phyloP scores from a whole-genome alignment of 2,888 invertebrate species.

The Ormyrus pomaceus region DNA sequence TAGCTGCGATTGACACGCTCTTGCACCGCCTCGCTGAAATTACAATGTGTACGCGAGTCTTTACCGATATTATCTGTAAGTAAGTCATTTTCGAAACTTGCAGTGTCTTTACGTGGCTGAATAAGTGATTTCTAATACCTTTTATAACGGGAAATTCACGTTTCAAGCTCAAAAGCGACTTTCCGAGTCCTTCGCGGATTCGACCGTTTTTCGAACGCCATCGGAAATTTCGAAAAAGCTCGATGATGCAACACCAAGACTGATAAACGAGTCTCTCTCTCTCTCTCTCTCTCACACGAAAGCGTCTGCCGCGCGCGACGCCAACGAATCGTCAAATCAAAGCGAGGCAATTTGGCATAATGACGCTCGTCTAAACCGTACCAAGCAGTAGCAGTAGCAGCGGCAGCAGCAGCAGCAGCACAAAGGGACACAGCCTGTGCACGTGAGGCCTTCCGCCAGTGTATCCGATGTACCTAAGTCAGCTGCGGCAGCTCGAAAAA shows the following conservation, averaged over 20 bases:
- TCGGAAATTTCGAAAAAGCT: not conserved
- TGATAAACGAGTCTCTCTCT: not conserved
- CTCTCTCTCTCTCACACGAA: not conserved
- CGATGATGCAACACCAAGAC: too few relatives aligned
- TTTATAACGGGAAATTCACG: too few relatives aligned
- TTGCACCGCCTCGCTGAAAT: too few relatives aligned
- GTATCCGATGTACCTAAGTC: not conserved
- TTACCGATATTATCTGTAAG: too few relatives aligned
- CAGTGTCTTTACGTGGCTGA: too few relatives aligned
- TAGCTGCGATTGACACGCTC: too few relatives aligned
- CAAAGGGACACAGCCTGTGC: not conserved
- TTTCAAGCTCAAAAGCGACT: too few relatives aligned
- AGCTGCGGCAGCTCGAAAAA: too few relatives aligned
- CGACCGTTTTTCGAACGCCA: not conserved
- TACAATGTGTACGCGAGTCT: too few relatives aligned
- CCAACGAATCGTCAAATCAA: constrained; percentile 11
- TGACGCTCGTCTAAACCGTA: constrained; percentile 8
- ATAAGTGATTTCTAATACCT: too few relatives aligned
- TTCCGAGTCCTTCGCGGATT: too few relatives aligned
- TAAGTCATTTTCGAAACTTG: too few relatives aligned
- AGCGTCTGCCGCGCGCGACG: not conserved
- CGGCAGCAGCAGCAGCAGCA: not conserved
- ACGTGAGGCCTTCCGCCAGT: not conserved
- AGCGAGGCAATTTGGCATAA: constrained; percentile 27
- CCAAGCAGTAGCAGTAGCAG: not conserved